Base-by-base conservation (phyloP, 2,113 vertebrate genomes). In the Callaeas wilsoni region DNA sequence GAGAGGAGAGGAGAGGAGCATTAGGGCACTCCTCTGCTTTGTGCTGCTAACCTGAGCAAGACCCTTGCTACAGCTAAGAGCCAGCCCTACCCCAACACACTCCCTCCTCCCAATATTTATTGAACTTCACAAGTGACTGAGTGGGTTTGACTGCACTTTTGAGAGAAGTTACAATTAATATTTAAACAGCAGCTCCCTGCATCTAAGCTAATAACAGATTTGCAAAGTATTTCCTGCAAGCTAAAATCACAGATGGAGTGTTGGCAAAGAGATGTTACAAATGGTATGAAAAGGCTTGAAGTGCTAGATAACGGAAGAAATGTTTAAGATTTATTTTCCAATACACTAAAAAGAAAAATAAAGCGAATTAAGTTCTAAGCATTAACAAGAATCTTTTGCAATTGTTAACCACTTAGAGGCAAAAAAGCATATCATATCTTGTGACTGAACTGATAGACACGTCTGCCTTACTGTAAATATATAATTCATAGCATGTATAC, bases 191-290 rank as follows among this genome's bases (percentile, higher is more conserved):
- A 89, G 59, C 37, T 94, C 69, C 87, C 75, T 87, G 55, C 64
- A 87, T 79, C 55, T 78, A 87, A 95, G 79, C 73, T 92, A 95
- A 93, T 82, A 94, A 94, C 32, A 81, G 42, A 97, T 89, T 14
- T 46, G 57, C 65, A 69, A 95, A 97, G 57, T 84, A 44, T 67
- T 78, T 77, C 95, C 76, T 94, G 84, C 41, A 65, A 96, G 71
- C 76, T 84, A 94, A 97, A 96, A 84, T 95, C 84, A 95, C 74
- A 96, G 87, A 92, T 87, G 78, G 86, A 85, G 84, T 11, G 22
- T 16, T 87, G 56, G 68, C 94, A 94, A 93, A 56, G 82, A 84
- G 79, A 89, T 49, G 37, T 62, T 85, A 89, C 53, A 73, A 91
- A 89, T 29, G 26, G 41, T 53, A 60, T 29, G 52, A 74, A 92